Evolutionary conservation across 2,113 vertebrate genomes (phyloP).

Genomic region (Murina feae): DNA sequence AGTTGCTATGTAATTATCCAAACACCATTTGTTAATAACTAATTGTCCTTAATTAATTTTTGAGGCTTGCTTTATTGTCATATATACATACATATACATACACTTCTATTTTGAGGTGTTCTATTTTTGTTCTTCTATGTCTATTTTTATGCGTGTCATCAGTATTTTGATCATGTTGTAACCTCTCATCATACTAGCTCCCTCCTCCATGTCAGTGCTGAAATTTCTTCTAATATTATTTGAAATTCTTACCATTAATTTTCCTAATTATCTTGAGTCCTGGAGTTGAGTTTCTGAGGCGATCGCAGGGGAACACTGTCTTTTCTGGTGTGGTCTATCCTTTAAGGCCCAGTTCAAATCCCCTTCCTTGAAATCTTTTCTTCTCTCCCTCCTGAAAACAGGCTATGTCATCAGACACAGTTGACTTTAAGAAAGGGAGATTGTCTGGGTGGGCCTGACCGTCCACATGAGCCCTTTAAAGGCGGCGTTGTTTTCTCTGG

Average conservation of each 20-base stretch:
- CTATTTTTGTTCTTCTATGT: not conserved
- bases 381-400: not conserved
- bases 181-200: not conserved
- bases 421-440: not conserved
- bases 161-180: not conserved
- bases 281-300: not conserved
- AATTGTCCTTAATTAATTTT: not conserved
- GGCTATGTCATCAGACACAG: not conserved
- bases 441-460: not conserved
- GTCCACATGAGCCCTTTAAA: not conserved
- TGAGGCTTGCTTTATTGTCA: not conserved
- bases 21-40: not conserved
- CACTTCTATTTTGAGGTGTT: not conserved
- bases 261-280: not conserved
- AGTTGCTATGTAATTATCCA: not conserved
- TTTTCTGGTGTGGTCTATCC: not conserved
- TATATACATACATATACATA: not conserved
- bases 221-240: not conserved
- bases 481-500: not conserved
- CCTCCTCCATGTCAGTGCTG: not conserved
- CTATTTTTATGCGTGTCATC: not conserved
- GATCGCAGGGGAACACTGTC: not conserved
- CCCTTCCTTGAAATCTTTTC: not conserved
- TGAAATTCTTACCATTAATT: not conserved
- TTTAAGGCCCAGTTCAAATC: not conserved